These are phyloP conservation scores for Therioaphis trifolii DNA, from an alignment of 2,888 invertebrate species.

Conservation along the genomic window DNA sequence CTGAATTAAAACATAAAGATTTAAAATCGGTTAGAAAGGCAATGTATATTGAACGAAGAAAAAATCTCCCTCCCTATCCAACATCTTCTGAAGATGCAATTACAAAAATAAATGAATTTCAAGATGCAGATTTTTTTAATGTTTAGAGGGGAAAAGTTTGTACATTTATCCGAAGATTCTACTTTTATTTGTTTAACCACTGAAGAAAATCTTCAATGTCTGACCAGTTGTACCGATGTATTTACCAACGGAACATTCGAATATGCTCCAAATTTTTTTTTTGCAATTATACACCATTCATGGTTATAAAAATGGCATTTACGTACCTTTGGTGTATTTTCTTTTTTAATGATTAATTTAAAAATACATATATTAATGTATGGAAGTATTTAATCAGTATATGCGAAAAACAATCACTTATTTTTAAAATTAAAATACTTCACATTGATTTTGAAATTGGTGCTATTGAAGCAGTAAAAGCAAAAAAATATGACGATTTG, in stretches of 20 bases:
- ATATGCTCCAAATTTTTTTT: slow-evolving; percentile 12
- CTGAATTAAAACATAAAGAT: slow-evolving; percentile 8
- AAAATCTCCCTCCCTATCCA: slow-evolving; percentile 4
- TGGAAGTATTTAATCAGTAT: background rate
- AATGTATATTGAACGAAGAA: slow-evolving; percentile 19
- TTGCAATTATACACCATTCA: background rate
- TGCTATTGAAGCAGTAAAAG: background rate
- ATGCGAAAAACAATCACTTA: background rate
- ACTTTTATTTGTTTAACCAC: slow-evolving; percentile 15
- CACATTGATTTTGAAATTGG: background rate
- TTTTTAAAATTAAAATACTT: background rate
- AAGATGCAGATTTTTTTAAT: slow-evolving; percentile 7
- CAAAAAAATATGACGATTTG: too few species aligned
- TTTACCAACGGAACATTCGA: background rate
- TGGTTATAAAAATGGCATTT: too few species aligned
- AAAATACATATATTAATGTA: background rate
- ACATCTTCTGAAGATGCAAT: background rate
- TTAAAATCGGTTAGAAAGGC: slow-evolving; percentile 8
- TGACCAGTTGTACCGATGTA: background rate
- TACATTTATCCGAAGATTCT: slow-evolving; percentile 1
- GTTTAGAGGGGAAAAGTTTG: background rate
- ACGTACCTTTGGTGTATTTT: background rate
- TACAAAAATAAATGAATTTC: background rate
- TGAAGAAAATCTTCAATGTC: background rate
- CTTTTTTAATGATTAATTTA: background rate